Evolutionary conservation across 1,140 invertebrate species (phyloP), one percentile per base, ranked within the genome.

Genomic region (Listronotus bonariensis): DNA sequence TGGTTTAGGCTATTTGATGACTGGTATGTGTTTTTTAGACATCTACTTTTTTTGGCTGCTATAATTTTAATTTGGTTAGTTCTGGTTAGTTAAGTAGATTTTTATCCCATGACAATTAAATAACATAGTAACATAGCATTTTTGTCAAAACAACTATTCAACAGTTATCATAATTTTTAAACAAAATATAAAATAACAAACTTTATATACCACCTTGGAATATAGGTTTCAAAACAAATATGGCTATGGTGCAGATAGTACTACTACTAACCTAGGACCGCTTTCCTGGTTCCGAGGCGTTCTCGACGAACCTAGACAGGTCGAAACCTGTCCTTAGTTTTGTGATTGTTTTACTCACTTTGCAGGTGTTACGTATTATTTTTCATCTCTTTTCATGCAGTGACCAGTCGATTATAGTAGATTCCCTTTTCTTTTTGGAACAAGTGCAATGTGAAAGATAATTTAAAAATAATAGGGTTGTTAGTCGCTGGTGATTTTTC

Each of bases 351-450:
- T 72, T 71, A 71, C 68, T 67, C 68, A 72, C 63, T 71, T 63
- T 72, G 68, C 72, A 74, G 72, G 72, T 74, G 72, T 72, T 72
- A 64, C 62, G 43, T n/a, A n/a, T n/a, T n/a, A n/a, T n/a, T n/a
- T n/a, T n/a, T n/a, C n/a, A n/a, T 59, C 65, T 53, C 46, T 20
- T 41, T 41, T 18, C 15, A 36, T 40, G 26, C 57, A 60, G 17
- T 52, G 46, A 60, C 45, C 48, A 36, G 20, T 63, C 12, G 12
- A 63, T 54, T 63, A 32, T 63, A 11, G 34, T 51, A 10, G 48
- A 32, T 41, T 18, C 17, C 49, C 9, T 15, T 18, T 52, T 26
- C 11, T 11, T 52, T 26, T 52, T 52, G 14, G 8, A 52, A 31
- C 17, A 52, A 34, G 32, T 34, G 32, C 32, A 34, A 9, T 5